Evolutionary conservation across 2,888 invertebrate species (phyloP).

Genomic region (Drosophila testacea): DNA sequence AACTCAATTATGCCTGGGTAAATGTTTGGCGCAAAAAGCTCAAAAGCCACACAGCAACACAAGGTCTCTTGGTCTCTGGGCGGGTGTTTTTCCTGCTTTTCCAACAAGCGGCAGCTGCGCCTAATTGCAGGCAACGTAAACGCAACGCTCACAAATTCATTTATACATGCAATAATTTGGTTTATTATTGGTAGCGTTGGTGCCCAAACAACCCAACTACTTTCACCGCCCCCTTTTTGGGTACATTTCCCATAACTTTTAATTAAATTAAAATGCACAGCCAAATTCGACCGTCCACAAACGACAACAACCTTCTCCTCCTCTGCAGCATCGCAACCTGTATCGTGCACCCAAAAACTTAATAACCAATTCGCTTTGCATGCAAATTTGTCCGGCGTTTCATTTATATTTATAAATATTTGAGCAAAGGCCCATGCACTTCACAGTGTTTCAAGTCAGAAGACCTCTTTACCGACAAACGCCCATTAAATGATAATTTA

Average conservation of each 20-base stretch:
- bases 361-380: slow-evolving; percentile 79
- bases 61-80: slow-evolving; percentile 25
- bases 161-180: slow-evolving; percentile 79
- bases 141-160: slow-evolving; percentile 69
- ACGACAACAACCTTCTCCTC: slow-evolving; percentile 2
- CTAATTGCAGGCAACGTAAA: slow-evolving; percentile 75
- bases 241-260: slow-evolving; percentile 76
- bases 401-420: slow-evolving; percentile 76
- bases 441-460: slow-evolving; percentile 22
- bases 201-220: slow-evolving; percentile 34
- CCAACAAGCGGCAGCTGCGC: slow-evolving; percentile 67
- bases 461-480: neutral
- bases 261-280: slow-evolving; percentile 79
- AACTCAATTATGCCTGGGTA: slow-evolving; percentile 73
- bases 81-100: neutral
- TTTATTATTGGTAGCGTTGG: slow-evolving; percentile 70
- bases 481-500: slow-evolving; percentile 54
- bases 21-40: slow-evolving; percentile 74
- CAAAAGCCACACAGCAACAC: slow-evolving; percentile 73
- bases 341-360: slow-evolving; percentile 52
- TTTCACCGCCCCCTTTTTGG: slow-evolving; percentile 33
- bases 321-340: slow-evolving; percentile 19
- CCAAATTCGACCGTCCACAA: slow-evolving; percentile 54
- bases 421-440: slow-evolving; percentile 51
- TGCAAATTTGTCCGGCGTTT: slow-evolving; percentile 44